Evolutionary conservation across 1,140 invertebrate species (phyloP).

Genomic region (Drosophila mayri): DNA sequence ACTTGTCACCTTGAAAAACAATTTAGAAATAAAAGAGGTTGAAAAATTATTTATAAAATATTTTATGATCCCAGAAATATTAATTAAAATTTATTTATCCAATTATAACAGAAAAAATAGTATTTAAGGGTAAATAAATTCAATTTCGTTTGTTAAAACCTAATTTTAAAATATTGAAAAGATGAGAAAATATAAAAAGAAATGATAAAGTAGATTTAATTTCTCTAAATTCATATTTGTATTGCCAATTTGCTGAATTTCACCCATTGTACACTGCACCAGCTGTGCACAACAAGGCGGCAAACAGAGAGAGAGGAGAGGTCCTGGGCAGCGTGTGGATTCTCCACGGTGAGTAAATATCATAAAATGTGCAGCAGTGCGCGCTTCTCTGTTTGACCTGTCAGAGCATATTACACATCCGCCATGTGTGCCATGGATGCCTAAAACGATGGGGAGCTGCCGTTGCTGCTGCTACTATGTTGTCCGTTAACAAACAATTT

Average conservation of each 20-base stretch:
- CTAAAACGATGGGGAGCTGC: conserved; percentile 14
- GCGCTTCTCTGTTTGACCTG: conserved; percentile 45
- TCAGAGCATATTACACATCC: conserved; percentile 53
- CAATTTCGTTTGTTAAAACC: too few species aligned
- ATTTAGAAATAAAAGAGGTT: neutral
- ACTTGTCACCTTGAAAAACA: neutral
- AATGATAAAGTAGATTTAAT: neutral
- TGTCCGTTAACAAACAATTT: conserved; percentile 51
- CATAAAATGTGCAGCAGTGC: conserved; percentile 50
- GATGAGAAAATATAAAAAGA: neutral
- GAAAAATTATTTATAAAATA: neutral
- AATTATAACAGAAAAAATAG: too few species aligned
- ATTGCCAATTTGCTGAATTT: neutral
- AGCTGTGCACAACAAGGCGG: conserved; percentile 38
- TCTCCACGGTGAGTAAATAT: conserved; percentile 33
- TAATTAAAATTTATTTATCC: too few species aligned
- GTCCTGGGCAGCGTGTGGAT: conserved; percentile 10
- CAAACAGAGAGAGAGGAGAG: neutral
- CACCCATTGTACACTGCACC: conserved; percentile 27
- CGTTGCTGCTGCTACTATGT: conserved; percentile 13
- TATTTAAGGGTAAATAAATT: too few species aligned
- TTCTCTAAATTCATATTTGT: neutral
- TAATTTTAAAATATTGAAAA: neutral
- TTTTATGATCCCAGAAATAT: neutral
- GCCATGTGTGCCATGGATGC: conserved; percentile 36